These are phyloP conservation scores for Notodromas monacha DNA, from an alignment of 2,888 invertebrate genomes.

Conservation along the genomic window DNA sequence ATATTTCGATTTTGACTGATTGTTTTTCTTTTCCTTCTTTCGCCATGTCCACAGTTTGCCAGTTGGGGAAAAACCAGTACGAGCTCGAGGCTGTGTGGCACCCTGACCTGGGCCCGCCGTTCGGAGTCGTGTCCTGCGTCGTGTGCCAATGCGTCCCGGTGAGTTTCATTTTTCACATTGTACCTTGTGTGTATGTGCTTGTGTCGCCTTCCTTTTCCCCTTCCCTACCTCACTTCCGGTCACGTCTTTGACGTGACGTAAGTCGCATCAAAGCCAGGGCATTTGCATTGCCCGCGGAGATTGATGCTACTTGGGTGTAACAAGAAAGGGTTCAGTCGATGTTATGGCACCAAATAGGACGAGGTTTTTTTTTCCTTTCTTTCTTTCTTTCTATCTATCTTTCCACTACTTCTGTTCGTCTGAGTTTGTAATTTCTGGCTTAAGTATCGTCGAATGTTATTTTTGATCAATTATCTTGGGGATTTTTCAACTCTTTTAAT, in stretches of 20 bases:
- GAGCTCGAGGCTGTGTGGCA: constrained; percentile 71
- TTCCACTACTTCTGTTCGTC: background rate
- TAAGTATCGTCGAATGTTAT: no score
- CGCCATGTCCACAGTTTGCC: constrained; percentile 45
- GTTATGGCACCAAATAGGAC: no score
- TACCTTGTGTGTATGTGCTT: background rate
- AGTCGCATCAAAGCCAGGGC: no score
- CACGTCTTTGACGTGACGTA: no score
- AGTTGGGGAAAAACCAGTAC: constrained; percentile 52
- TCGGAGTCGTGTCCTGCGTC: constrained; percentile 77
- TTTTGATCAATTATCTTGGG: no score
- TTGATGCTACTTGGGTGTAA: no score
- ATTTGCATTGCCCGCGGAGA: no score
- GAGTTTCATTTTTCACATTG: constrained; percentile 20
- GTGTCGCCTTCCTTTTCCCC: background rate
- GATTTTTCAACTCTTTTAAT: no score
- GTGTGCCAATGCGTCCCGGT: constrained; percentile 78
- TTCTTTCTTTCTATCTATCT: background rate
- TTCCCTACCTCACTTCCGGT: background rate
- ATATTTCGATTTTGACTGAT: no score
- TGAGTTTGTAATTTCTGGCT: no score
- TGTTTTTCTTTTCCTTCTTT: no score
- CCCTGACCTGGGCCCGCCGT: constrained; percentile 65
- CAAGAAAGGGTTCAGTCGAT: no score
- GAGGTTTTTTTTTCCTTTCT: background rate